Percentiles rank a stretch among this genome's conserved stretches.
Evolutionary conservation across 2,797 vertebrate genomes (phyloP).

Genomic region (Crocodylus rhombifer): DNA sequence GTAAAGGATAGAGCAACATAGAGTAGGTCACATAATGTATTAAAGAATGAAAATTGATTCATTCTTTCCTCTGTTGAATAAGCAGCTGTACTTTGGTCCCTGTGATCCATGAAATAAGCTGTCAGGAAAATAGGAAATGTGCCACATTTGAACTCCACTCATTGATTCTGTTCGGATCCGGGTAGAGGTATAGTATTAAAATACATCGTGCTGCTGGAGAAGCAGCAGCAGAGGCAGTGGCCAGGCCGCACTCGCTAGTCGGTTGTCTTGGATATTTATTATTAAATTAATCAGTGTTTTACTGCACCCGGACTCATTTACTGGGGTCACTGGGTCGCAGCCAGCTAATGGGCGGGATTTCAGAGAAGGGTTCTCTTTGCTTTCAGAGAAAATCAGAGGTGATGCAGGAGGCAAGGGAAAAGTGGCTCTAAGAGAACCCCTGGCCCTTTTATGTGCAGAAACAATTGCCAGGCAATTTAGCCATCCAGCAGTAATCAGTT

Average conservation of each 20-base stretch:
- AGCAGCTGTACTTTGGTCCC: conserved; percentile 84
- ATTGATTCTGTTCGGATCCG: conserved; percentile 77
- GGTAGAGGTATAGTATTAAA: conserved; percentile 77
- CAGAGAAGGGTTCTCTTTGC: background rate
- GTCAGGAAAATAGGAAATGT: conserved; percentile 85
- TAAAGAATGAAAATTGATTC: conserved; percentile 83
- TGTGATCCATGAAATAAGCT: conserved; percentile 90
- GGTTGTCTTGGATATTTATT: conserved; percentile 18
- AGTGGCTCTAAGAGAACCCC: background rate
- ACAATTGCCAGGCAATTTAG: background rate
- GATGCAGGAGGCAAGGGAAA: background rate
- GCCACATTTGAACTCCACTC: conserved; percentile 79
- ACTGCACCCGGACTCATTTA: conserved; percentile 24
- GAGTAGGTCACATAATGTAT: conserved; percentile 81
- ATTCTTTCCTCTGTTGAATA: conserved; percentile 84
- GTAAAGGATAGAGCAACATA: conserved; percentile 65
- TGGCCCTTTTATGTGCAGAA: conserved; percentile 13
- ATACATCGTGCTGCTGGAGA: conserved; percentile 56
- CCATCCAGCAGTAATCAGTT: background rate
- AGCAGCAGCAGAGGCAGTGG: conserved; percentile 1
- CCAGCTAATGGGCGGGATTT: background rate
- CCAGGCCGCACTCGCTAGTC: background rate
- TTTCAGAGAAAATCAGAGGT: conserved; percentile 23
- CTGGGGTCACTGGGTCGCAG: conserved; percentile 9
- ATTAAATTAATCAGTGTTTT: conserved; percentile 15